Conservation (phyloP, 1,140 invertebrate genomes). For the Temnothorax nylanderi region DNA sequence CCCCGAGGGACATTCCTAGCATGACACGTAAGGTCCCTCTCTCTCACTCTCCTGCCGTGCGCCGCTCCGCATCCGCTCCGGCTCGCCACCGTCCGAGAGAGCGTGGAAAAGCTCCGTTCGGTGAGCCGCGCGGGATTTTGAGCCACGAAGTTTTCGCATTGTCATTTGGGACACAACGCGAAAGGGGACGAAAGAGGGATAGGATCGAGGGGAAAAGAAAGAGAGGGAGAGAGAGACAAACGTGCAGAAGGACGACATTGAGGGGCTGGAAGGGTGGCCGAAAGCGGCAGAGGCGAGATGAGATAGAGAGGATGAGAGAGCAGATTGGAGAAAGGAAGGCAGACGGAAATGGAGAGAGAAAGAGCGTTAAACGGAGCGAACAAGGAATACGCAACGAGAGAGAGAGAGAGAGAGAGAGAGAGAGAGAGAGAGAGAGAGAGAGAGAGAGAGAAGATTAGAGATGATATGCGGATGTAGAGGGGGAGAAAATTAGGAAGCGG, state of each 20-base stretch:
- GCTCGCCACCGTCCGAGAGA: conserved; percentile 51
- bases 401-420: conserved; percentile 26
- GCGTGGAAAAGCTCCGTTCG: conserved; percentile 64
- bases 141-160: conserved; percentile 78
- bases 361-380: conserved; percentile 31
- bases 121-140: conserved; percentile 73
- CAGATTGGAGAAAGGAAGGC: conserved; percentile 25
- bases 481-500: conserved; percentile 11
- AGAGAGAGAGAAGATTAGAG: background rate
- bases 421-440: conserved; percentile 10
- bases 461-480: background rate
- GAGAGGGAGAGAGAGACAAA: background rate
- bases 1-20: conserved; percentile 76
- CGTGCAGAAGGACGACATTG: background rate
- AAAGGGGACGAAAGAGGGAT: background rate
- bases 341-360: conserved; percentile 33
- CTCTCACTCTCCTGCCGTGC: conserved; percentile 13
- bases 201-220: background rate
- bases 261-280: background rate
- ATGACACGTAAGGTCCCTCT: conserved; percentile 64
- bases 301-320: conserved; percentile 7
- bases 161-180: conserved; percentile 74
- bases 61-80: conserved; percentile 50
- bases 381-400: background rate
- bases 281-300: background rate